Conservation (phyloP, 2,797 vertebrate species). For the Eulemur coronatus region DNA sequence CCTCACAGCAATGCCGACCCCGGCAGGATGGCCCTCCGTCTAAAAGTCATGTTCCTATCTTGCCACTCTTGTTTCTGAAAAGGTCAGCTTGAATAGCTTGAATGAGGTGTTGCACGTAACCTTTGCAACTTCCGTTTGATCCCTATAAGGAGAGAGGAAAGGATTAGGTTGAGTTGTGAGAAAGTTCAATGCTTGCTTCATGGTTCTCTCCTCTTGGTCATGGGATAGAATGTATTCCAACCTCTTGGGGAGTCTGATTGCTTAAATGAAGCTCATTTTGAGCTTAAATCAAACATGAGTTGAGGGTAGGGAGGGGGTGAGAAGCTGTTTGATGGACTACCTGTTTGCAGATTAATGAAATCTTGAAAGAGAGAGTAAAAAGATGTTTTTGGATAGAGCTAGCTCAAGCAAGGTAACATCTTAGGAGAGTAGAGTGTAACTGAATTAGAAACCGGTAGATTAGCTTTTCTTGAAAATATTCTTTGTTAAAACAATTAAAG, state of each 20-base stretch:
- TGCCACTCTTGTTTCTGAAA: constrained; percentile 22
- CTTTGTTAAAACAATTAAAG: constrained; percentile 12
- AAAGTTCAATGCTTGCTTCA: constrained; percentile 27
- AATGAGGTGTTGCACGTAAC: background rate
- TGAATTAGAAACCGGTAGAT: constrained; percentile 58
- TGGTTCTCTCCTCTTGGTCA: background rate
- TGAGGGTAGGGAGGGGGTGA: background rate
- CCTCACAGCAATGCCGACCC: background rate
- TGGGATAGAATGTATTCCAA: background rate
- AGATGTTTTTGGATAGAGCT: background rate
- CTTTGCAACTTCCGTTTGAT: constrained; percentile 37
- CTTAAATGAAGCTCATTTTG: constrained; percentile 39
- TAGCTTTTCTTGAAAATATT: constrained; percentile 48
- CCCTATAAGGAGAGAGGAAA: constrained; percentile 15
- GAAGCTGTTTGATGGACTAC: constrained; percentile 15
- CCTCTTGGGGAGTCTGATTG: background rate
- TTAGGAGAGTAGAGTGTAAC: constrained; percentile 28
- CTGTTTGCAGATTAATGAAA: constrained; percentile 48
- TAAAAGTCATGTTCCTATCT: constrained; percentile 18
- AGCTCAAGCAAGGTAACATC: constrained; percentile 9
- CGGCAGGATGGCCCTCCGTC: background rate
- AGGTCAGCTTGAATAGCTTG: constrained; percentile 14
- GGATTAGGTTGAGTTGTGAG: constrained; percentile 3
- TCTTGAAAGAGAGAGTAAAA: constrained; percentile 11
- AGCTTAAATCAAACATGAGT: constrained; percentile 33